Percentiles rank a stretch among this genome's conserved stretches.
phyloP scores from a whole-genome alignment of 2,888 invertebrate genomes.

The Neria commutata region DNA sequence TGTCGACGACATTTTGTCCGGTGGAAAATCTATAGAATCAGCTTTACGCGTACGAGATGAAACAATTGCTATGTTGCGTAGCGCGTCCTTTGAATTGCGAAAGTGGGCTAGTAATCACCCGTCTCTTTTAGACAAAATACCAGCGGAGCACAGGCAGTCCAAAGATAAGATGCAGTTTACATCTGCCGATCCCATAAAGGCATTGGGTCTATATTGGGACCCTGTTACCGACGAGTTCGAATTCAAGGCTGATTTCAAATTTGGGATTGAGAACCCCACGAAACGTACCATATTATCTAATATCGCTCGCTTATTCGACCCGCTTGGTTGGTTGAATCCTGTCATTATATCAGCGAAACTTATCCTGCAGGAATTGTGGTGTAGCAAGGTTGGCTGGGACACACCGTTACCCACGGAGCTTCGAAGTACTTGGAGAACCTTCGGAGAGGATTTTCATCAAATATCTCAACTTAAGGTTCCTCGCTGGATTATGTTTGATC shows the following conservation, averaged over 20 bases:
- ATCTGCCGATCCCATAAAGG: slow-evolving; percentile 5
- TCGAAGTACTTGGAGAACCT: background rate
- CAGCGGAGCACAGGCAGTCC: slow-evolving; percentile 1
- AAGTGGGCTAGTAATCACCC: slow-evolving; percentile 13
- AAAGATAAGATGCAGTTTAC: slow-evolving; percentile 3
- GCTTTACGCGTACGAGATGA: no score
- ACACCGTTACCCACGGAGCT: background rate
- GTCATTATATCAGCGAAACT: slow-evolving; percentile 17
- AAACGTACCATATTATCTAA: slow-evolving; percentile 12
- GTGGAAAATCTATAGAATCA: no score
- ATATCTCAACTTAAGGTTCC: slow-evolving; percentile 6
- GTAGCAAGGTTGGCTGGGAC: slow-evolving; percentile 4
- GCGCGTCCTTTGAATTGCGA: background rate
- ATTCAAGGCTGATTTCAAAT: slow-evolving; percentile 16
- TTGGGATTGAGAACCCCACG: slow-evolving; percentile 2
- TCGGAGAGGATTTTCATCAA: background rate
- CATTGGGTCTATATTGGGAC: slow-evolving; percentile 25
- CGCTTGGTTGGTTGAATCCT: slow-evolving; percentile 21
- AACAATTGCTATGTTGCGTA: slow-evolving; percentile 5
- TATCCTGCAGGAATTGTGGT: slow-evolving; percentile 15
- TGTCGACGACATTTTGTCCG: slow-evolving; percentile 20
- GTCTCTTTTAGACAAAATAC: slow-evolving; percentile 7
- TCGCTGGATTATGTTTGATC: slow-evolving; percentile 12
- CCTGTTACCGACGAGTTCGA: slow-evolving; percentile 16
- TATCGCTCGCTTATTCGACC: slow-evolving; percentile 19